Evolutionary conservation across 2,113 vertebrate species (phyloP).

Genomic region (Colossoma macropomum): DNA sequence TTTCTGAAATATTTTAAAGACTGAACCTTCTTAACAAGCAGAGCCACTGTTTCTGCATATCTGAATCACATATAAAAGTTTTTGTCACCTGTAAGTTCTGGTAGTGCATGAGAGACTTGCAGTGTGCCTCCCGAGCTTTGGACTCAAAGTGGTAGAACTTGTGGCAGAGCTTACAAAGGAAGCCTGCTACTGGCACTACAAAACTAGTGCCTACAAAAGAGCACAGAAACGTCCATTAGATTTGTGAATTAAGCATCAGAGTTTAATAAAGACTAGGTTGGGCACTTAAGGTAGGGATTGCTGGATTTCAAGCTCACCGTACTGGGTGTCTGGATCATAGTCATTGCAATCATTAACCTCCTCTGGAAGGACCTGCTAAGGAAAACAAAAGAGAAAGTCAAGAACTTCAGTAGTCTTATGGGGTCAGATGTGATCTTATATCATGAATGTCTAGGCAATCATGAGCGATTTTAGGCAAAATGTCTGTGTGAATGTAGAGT

Average conservation of each 20-base stretch:
- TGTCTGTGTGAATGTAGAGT: too few relatives aligned
- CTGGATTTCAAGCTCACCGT: slow-evolving; percentile 75
- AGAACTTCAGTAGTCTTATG: neutral
- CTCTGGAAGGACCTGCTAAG: slow-evolving; percentile 39
- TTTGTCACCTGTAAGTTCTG: slow-evolving; percentile 84
- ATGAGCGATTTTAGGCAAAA: too few relatives aligned
- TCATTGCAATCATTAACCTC: slow-evolving; percentile 36
- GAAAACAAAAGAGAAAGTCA: neutral
- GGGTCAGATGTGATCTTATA: too few relatives aligned
- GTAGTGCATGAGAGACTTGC: slow-evolving; percentile 88
- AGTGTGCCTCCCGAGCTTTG: slow-evolving; percentile 85
- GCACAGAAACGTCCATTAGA: neutral
- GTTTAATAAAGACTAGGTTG: neutral
- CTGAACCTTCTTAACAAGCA: neutral
- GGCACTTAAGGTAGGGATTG: neutral
- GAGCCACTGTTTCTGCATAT: neutral
- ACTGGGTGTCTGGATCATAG: slow-evolving; percentile 75
- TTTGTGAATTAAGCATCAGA: neutral
- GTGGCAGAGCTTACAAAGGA: slow-evolving; percentile 89
- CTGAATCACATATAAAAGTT: neutral
- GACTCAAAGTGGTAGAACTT: slow-evolving; percentile 91
- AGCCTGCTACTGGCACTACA: slow-evolving; percentile 90
- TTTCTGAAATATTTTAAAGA: neutral
- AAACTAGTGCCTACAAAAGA: slow-evolving; percentile 83
- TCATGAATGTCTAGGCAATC: too few relatives aligned